phyloP scores from a whole-genome alignment of 2,888 invertebrate genomes.

The Diachrysia chrysitis region DNA sequence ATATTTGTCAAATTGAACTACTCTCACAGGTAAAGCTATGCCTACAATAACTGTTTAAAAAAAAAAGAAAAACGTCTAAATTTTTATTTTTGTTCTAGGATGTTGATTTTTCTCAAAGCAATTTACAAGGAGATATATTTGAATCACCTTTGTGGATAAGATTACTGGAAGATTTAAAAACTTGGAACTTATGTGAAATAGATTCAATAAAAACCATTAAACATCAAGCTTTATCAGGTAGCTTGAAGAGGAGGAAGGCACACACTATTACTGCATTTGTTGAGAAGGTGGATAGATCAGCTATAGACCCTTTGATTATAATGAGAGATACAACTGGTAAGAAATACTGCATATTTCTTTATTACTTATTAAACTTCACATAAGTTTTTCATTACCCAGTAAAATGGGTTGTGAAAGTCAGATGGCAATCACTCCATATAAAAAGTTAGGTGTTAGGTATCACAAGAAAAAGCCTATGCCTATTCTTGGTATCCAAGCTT shows the following conservation, averaged over 20 bases:
- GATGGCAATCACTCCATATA: neutral
- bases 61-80: neutral
- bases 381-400: too few species aligned
- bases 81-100: conserved; percentile 71
- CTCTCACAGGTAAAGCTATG: conserved; percentile 86
- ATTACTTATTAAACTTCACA: too few species aligned
- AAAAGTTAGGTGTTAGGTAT: too few species aligned
- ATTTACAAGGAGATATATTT: conserved; percentile 74
- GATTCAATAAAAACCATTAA: conserved; percentile 80
- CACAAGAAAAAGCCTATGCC: too few species aligned
- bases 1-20: conserved; percentile 78
- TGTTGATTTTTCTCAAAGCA: conserved; percentile 77
- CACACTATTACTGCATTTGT: conserved; percentile 80
- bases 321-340: conserved; percentile 80
- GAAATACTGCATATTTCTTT: conserved; percentile 26
- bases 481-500: too few species aligned
- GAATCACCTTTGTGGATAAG: conserved; percentile 79
- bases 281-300: conserved; percentile 83
- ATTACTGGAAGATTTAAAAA: conserved; percentile 71
- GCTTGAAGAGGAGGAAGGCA: conserved; percentile 77
- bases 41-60: too few species aligned
- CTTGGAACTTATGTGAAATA: conserved; percentile 69
- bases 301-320: conserved; percentile 79
- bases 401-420: too few species aligned
- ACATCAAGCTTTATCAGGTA: conserved; percentile 76